Conservation (phyloP, 2,888 invertebrate species). For the Eurois occulta region DNA sequence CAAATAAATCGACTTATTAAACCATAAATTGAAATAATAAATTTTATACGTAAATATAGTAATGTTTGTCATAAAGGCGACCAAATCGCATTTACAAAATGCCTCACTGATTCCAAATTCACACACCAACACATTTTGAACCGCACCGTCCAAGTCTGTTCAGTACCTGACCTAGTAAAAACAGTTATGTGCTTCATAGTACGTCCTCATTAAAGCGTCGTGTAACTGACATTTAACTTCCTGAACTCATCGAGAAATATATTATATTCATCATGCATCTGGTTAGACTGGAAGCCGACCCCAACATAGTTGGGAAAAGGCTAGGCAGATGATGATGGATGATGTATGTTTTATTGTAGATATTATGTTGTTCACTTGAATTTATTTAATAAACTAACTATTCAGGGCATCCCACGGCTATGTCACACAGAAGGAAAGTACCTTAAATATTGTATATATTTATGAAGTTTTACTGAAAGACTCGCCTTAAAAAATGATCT, state of each 20-base stretch:
- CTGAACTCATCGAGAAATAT: slow-evolving; percentile 31
- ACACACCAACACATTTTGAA: neutral
- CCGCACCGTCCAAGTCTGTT: neutral
- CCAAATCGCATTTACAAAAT: too few species aligned
- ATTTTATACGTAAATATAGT: too few species aligned
- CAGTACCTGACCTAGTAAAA: slow-evolving; percentile 22
- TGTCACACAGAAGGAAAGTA: too few species aligned
- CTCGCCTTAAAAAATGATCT: too few species aligned
- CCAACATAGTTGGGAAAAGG: neutral
- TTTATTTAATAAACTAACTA: too few species aligned
- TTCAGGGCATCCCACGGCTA: too few species aligned
- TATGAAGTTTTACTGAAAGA: too few species aligned
- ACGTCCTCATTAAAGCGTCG: slow-evolving; percentile 22
- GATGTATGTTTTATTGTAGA: slow-evolving; percentile 18
- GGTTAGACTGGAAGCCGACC: neutral
- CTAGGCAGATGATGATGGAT: too few species aligned
- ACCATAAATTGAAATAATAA: too few species aligned
- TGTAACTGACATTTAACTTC: slow-evolving; percentile 66
- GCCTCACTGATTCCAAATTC: neutral
- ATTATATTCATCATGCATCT: neutral
- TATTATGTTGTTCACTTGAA: neutral
- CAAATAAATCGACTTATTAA: too few species aligned
- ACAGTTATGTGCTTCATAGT: slow-evolving; percentile 49
- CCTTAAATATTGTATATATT: too few species aligned
- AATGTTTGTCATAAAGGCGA: too few species aligned